Evolutionary conservation across 2,113 vertebrate species (phyloP), one percentile per base, ranked within the genome.

Genomic region (Tachysurus fulvidraco): DNA sequence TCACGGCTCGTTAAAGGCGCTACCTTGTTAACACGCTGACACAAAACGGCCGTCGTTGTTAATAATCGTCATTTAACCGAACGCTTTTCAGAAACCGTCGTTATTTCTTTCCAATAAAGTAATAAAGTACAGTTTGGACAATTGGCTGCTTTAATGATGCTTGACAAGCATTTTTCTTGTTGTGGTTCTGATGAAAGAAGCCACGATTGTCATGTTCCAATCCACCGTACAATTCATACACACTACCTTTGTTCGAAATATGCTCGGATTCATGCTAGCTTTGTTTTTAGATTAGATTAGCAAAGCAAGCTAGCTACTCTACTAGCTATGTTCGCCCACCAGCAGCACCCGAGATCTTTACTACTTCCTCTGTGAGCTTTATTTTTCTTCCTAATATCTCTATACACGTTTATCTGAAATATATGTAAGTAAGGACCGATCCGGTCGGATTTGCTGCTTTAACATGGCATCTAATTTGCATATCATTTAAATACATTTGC

Each of bases 1-100:
- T 91, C 88, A 88, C 87, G 91, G 90, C 87, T 92, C 92, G 91
- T 92, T 92, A 91, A 89, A 91, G 81, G 85, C 83, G 78, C 79
- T 60, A 78, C 80, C 84, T 78, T 88, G 88, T 91, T 74, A 92
- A 89, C 89, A 85, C 67, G 54, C 85, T 84, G 77, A 69, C 46
- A 67, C 82, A 83, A 59, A 88, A 79, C 86, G 87, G 71, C 84
- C 69, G 54, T 81, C 25, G 57, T 67, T 69, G 85, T 86, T 84
- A 69, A 86, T 85, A 85, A 87, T 83, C 81, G 62, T 78, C 79
- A 84, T 87, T 73, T 83, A 88, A 87, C 88, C 79, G 25, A 77
- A 41, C 41, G 73, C 78, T 25, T 55, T 17, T 41, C 67, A 77
- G 85, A 69, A 87, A 30, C 28, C 60, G 44, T 50, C 60, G 88